These are phyloP conservation scores for Meriones unguiculatus DNA, from an alignment of 2,113 vertebrate species.

Conservation along the genomic window DNA sequence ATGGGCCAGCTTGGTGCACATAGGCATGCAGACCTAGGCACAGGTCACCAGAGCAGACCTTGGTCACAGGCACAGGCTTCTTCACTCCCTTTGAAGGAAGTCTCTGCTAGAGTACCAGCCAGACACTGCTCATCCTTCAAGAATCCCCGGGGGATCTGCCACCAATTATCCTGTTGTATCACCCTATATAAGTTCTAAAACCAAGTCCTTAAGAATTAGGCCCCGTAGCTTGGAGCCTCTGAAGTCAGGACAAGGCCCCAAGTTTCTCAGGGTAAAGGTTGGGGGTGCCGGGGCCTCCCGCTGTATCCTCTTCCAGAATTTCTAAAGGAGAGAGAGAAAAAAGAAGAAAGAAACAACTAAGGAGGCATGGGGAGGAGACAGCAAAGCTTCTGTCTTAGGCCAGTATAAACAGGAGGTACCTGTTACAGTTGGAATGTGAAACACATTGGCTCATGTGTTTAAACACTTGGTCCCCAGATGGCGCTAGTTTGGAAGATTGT, in stretches of 20 bases:
- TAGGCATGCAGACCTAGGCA: background rate
- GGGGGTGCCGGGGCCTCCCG: too few relatives aligned
- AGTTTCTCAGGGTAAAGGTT: background rate
- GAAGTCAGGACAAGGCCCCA: background rate
- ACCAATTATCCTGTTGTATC: background rate
- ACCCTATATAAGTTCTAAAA: background rate
- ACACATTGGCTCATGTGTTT: background rate
- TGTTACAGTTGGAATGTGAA: background rate
- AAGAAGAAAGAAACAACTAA: background rate
- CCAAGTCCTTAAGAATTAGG: background rate
- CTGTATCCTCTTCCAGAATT: background rate
- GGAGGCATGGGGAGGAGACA: background rate
- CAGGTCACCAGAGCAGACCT: background rate
- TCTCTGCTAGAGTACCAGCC: background rate
- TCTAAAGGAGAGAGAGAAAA: background rate
- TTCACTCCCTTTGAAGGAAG: background rate
- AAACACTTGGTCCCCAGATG: background rate
- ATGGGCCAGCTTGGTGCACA: background rate
- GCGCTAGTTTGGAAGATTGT: background rate
- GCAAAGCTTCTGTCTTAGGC: background rate
- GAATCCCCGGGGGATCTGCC: background rate
- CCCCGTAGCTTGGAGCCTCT: background rate
- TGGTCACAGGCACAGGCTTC: background rate
- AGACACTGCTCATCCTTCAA: too few relatives aligned
- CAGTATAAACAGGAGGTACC: background rate